Percentiles rank a stretch among this genome's conserved stretches.
phyloP scores from a whole-genome alignment of 2,888 invertebrate genomes.

The Chymomyza caudatula region DNA sequence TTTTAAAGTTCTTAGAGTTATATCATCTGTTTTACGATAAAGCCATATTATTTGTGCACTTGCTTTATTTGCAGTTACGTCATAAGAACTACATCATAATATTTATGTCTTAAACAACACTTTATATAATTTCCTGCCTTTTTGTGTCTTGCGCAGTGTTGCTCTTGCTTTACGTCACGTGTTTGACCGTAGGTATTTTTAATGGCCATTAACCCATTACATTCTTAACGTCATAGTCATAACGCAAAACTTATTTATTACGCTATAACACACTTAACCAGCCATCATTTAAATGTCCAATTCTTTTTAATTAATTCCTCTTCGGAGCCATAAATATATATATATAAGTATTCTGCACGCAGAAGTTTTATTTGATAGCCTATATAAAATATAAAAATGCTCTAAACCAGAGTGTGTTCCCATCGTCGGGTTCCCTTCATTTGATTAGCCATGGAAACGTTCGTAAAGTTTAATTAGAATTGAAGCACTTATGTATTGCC shows the following conservation, averaged over 20 bases:
- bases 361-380: not conserved
- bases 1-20: too few species aligned
- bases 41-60: too few species aligned
- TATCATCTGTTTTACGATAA: too few species aligned
- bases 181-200: not conserved
- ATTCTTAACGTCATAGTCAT: not conserved
- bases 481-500: slow-evolving; percentile 25
- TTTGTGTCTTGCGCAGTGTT: too few species aligned
- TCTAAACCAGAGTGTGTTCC: too few species aligned
- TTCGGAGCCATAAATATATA: not conserved
- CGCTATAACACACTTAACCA: not conserved
- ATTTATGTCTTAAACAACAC: too few species aligned
- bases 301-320: not conserved
- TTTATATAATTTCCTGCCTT: too few species aligned
- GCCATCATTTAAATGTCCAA: not conserved
- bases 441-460: slow-evolving; percentile 1
- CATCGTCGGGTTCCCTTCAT: too few species aligned
- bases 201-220: not conserved
- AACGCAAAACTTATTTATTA: not conserved
- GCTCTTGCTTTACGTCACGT: too few species aligned
- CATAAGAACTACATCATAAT: too few species aligned
- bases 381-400: not conserved
- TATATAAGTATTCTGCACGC: not conserved
- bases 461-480: slow-evolving; percentile 56
- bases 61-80: too few species aligned